Evolutionary conservation across 2,113 vertebrate genomes (phyloP), one percentile per base, ranked within the genome.

Genomic region (Mustela nigripes): DNA sequence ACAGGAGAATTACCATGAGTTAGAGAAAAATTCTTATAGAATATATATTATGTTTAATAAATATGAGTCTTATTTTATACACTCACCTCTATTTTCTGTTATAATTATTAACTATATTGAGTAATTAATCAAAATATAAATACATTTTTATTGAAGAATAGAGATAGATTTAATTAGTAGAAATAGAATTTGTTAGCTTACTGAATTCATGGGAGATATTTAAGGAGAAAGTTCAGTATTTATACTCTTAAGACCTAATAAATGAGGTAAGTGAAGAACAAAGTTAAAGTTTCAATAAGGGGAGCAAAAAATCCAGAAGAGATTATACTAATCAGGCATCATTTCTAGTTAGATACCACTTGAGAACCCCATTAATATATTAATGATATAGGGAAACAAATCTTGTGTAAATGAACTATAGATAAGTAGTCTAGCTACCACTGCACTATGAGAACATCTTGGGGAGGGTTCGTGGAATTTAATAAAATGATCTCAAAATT

Each of bases 41-140:
- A 73, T 58, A 45, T 93, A 56, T 48, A 6, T 76, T 80, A 73
- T 33, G 19, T 4, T 53, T 31, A 95, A 62, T 69, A 89, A 76
- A 69, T 71, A 26, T 78, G 10, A 19, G 19, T 87, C 11, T 96
- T 36, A 79, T 88, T 95, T 95, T 95, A 56, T n/a, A 50, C 71
- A n/a, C 48, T 83, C 9, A 88, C 12, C 9, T 82, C 9, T 84
- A 39, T 15, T 36, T 88, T 79, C 5, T 88, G 7, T 67, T 88
- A n/a, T 90, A 39, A 39, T 71, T 63, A 53, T 65, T 94, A 93
- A 33, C 1, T 82, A 53, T 58, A 56, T 42, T n/a, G 3, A 65
- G 6, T 62, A 71, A 79, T 50, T 91, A 65, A 94, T 89, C 26
- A 67, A 5, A 87, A 42, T 6, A 50, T 3, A 65, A 88, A 63